Conservation (phyloP, 2,888 invertebrate species). For the Osmoderma eremita region DNA sequence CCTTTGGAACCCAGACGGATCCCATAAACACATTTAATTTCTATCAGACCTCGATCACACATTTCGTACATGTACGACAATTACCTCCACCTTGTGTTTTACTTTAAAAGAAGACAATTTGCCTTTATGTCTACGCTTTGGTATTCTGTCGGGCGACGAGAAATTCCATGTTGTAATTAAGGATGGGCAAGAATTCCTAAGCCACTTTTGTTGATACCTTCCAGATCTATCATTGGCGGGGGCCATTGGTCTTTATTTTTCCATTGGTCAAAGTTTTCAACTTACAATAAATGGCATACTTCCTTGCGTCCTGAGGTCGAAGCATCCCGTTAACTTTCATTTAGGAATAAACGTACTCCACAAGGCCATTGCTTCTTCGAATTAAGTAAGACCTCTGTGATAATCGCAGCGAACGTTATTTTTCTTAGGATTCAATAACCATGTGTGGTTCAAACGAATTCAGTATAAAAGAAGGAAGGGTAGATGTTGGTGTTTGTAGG, state of each 20-base stretch:
- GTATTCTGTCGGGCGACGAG: conserved; percentile 32
- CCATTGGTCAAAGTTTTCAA: conserved; percentile 54
- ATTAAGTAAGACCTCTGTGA: conserved; percentile 77
- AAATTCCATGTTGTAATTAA: conserved; percentile 41
- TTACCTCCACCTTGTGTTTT: conserved; percentile 6
- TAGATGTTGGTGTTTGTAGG: conserved; percentile 39
- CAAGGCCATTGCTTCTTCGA: conserved; percentile 74
- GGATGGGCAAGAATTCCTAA: conserved; percentile 3
- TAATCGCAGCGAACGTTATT: conserved; percentile 72
- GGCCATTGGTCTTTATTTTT: conserved; percentile 51
- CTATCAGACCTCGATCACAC: conserved; percentile 7
- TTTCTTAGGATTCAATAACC: conserved; percentile 78
- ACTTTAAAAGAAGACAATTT: conserved; percentile 10
- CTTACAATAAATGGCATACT: conserved; percentile 71
- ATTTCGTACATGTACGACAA: conserved; percentile 10
- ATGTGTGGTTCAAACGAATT: conserved; percentile 73
- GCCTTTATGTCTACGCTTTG: conserved; percentile 25
- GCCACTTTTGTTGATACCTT: conserved; percentile 52
- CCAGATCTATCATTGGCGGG: conserved; percentile 59
- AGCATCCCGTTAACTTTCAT: conserved; percentile 76
- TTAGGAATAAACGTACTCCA: conserved; percentile 74
- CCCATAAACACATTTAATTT: no score
- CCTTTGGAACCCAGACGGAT: no score
- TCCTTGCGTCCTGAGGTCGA: conserved; percentile 72
- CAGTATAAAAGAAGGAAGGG: conserved; percentile 44